Evolutionary conservation across 2,797 vertebrate genomes (phyloP).

Genomic region (Chaetophractus vellerosus): DNA sequence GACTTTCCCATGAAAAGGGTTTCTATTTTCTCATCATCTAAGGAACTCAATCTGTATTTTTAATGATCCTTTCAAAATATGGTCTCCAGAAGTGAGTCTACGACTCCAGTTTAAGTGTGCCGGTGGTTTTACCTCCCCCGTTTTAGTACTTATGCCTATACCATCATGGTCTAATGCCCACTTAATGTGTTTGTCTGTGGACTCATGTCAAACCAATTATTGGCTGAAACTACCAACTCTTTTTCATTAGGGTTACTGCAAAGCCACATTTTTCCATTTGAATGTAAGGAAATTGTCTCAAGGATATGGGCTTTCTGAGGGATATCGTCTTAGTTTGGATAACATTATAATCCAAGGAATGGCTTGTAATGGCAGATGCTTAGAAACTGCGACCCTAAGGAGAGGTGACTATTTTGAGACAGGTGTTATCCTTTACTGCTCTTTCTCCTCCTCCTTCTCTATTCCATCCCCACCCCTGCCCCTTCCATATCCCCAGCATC

Average conservation of each 20-base stretch:
- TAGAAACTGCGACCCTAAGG: neutral
- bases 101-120: neutral
- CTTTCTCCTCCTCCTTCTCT: neutral
- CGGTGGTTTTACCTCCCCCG: neutral
- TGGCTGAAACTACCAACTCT: neutral
- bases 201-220: neutral
- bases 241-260: neutral
- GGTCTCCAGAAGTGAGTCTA: neutral
- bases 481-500: neutral
- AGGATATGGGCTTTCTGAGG: neutral
- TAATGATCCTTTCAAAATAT: neutral
- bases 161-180: neutral
- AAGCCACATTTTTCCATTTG: slow-evolving; percentile 23
- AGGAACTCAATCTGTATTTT: neutral
- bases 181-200: neutral
- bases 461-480: accelerated
- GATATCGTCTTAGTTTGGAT: neutral
- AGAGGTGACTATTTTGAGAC: neutral
- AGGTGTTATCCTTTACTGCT: neutral
- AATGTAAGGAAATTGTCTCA: slow-evolving; percentile 13
- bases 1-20: neutral
- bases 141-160: neutral
- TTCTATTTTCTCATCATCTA: neutral
- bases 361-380: neutral
- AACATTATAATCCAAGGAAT: neutral